phyloP scores from a whole-genome alignment of 2,888 invertebrate species.

The Ormyrus nitidulus region DNA sequence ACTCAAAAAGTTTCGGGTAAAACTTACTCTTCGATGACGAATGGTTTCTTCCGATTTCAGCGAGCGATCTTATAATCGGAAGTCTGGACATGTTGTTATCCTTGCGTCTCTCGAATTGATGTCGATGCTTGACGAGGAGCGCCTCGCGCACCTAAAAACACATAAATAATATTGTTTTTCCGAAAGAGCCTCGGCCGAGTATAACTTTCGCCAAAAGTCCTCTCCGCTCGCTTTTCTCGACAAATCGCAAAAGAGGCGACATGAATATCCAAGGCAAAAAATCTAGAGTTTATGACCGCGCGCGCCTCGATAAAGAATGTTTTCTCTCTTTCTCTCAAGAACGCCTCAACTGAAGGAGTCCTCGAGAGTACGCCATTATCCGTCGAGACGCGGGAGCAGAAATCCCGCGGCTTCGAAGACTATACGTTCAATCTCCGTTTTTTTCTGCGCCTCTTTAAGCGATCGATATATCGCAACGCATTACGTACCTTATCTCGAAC shows the following conservation, averaged over 20 bases:
- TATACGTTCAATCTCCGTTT: not conserved
- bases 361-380: no score
- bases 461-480: no score
- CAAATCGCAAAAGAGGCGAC: no score
- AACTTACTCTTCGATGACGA: constrained; percentile 96
- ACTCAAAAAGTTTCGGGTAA: not conserved
- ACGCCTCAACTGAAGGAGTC: no score
- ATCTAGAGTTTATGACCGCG: no score
- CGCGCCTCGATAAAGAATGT: no score
- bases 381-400: no score
- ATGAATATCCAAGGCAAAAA: no score
- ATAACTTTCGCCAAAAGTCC: not conserved
- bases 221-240: not conserved
- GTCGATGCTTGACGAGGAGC: constrained; percentile 91
- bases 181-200: not conserved
- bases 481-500: constrained; percentile 83
- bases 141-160: constrained; percentile 82
- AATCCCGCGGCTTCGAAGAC: no score
- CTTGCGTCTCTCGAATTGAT: constrained; percentile 91
- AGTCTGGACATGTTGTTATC: constrained; percentile 87
- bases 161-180: not conserved
- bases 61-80: constrained; percentile 93
- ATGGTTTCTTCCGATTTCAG: constrained; percentile 96
- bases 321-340: no score
- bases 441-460: no score